Evolutionary conservation across 2,888 invertebrate species (phyloP).

Genomic region (Xylota sylvarum): DNA sequence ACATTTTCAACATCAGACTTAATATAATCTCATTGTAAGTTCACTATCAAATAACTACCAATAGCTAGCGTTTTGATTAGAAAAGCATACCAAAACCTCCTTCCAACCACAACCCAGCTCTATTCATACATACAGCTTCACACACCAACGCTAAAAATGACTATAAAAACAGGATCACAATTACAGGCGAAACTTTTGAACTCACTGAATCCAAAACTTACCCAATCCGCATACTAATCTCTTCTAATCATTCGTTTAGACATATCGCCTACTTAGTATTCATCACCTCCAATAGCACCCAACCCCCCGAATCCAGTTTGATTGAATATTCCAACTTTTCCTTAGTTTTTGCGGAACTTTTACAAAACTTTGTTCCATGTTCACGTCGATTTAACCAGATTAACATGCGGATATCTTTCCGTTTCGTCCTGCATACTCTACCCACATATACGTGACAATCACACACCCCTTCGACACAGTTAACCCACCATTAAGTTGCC

Average conservation of each 20-base stretch:
- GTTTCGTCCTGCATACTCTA: neutral
- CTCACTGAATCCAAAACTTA: slow-evolving; percentile 2
- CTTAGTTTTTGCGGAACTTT: neutral
- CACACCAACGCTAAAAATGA: neutral
- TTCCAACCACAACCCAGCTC: neutral
- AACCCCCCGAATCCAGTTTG: neutral
- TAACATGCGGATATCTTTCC: slow-evolving; percentile 21
- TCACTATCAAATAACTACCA: too few relatives aligned
- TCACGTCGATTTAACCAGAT: slow-evolving; percentile 49
- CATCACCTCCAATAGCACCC: slow-evolving; percentile 15
- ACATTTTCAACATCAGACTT: too few relatives aligned
- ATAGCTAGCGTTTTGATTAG: too few relatives aligned
- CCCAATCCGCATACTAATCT: slow-evolving; percentile 34
- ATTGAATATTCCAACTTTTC: slow-evolving; percentile 30
- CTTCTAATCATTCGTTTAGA: slow-evolving; percentile 27
- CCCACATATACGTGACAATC: neutral
- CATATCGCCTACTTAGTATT: slow-evolving; percentile 40
- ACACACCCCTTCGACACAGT: neutral
- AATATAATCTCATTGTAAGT: too few relatives aligned
- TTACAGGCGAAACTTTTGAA: slow-evolving; percentile 36
- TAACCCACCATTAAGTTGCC: neutral
- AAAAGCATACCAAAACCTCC: too few relatives aligned
- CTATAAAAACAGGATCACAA: slow-evolving; percentile 13
- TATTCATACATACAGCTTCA: neutral
- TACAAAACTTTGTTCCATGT: slow-evolving; percentile 18